Evolutionary conservation across 2,888 invertebrate genomes (phyloP), one percentile per base, ranked within the genome.

Genomic region (Drosophila anceps): DNA sequence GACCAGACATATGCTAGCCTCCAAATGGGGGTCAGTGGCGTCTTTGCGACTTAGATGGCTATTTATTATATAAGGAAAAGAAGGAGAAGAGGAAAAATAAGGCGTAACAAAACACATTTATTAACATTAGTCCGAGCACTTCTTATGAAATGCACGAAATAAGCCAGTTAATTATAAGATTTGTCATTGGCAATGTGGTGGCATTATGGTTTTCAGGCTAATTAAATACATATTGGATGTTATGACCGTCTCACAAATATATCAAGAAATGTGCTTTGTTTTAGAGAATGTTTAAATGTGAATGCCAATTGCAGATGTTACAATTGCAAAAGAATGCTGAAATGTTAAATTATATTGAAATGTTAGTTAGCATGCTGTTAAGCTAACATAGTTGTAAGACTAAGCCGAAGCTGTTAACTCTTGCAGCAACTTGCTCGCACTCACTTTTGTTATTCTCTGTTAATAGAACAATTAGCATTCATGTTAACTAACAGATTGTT

Each of bases 131-230:
- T 31, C 58, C 46, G 68, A 48, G 69, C 53, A 78, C 77, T 69
- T 70, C 43, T 58, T 70, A 37, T 58, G 71, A 55, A 73, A 68
- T 69, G 54, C 78, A 60, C 48, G 64, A 66, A 84, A 67, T 86
- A 79, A 81, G 69, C 82, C 76, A 68, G 84, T 80, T 86, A 84
- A 85, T 86, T 78, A 78, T 69, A 55, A 70, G 53, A 84, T 85
- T 88, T 82, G 80, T 88, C 84, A 86, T 72, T 48, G 33, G n/a
- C 61, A 54, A 62, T 39, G 43, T 59, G 39, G 27, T n/a, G 29
- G 54, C 43, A n/a, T 43, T 61, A 37, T 31, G 41, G 37, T 24
- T 58, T 54, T 27, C 31, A 18, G 24, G 46, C 64, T 61, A 64
- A 73, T 69, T 57, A 55, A 61, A 76, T 61, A 31, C 58, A 31